These are phyloP conservation scores for Hippasteria phrygiana DNA, from an alignment of 53 echinoderm and acorn worm species.

Conservation along the genomic window DNA sequence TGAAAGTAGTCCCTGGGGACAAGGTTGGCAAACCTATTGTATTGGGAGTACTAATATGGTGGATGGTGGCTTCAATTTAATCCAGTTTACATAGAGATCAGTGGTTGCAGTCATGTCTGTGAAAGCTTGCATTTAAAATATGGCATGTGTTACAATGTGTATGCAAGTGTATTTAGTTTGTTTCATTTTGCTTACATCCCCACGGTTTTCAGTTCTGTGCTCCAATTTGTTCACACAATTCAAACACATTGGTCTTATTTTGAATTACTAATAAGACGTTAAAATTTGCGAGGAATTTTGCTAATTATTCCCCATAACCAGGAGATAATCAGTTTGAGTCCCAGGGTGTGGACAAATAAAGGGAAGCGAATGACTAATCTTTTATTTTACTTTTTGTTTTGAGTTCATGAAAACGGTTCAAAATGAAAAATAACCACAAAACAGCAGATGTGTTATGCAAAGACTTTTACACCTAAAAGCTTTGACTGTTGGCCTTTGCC, in stretches of 20 bases:
- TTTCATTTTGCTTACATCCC: slow-evolving; percentile 33
- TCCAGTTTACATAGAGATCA: too few species aligned
- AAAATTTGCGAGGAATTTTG: neutral
- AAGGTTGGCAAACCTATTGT: too few species aligned
- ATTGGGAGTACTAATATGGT: too few species aligned
- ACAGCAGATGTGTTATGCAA: neutral
- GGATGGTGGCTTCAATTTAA: too few species aligned
- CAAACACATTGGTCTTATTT: neutral
- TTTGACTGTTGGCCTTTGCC: slow-evolving; percentile 50
- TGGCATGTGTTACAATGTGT: neutral
- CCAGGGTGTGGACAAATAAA: neutral
- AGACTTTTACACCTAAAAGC: neutral
- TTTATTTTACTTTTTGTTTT: neutral
- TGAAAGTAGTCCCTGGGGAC: too few species aligned
- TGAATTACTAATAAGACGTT: slow-evolving; percentile 27
- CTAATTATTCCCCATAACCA: neutral
- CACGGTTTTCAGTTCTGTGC: slow-evolving; percentile 12
- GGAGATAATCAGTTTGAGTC: neutral
- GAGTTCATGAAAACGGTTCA: neutral
- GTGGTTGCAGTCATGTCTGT: too few species aligned
- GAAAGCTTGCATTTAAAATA: too few species aligned
- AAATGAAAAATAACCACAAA: neutral
- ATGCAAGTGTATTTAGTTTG: neutral
- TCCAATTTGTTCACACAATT: slow-evolving; percentile 1
- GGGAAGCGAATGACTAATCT: neutral